Percentiles rank a stretch among this genome's conserved stretches.
Evolutionary conservation across 1,140 invertebrate species (phyloP).

Genomic region (Anagrus nilaparvatae): DNA sequence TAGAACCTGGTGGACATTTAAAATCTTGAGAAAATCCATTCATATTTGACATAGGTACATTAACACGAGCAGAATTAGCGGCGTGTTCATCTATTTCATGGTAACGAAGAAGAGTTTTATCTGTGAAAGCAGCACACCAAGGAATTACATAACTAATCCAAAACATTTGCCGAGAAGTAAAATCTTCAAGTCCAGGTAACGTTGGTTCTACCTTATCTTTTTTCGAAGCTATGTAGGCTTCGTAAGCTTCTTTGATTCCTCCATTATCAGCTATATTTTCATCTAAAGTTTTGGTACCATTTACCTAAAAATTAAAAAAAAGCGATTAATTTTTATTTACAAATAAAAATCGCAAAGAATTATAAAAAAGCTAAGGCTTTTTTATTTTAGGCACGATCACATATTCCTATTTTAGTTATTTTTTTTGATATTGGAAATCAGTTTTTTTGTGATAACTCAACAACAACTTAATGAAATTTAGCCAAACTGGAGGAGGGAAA

Average conservation of each 20-base stretch:
- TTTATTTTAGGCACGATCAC: no score
- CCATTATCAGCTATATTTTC: slow-evolving; percentile 92
- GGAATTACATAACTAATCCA: slow-evolving; percentile 49
- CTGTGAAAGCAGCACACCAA: no score
- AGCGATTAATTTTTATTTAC: no score
- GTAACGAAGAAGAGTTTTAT: no score
- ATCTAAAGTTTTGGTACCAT: slow-evolving; percentile 59
- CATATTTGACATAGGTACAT: slow-evolving; percentile 82
- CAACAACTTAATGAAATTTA: no score
- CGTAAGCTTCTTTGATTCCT: slow-evolving; percentile 67
- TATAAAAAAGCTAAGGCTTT: no score
- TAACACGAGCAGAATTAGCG: slow-evolving; percentile 73
- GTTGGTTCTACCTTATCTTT: slow-evolving; percentile 48
- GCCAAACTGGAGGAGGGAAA: no score
- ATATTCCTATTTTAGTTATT: no score
- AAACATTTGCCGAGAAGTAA: slow-evolving; percentile 52
- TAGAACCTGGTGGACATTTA: slow-evolving; percentile 59
- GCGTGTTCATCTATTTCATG: slow-evolving; percentile 70
- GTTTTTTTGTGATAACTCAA: no score
- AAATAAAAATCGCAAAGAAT: no score
- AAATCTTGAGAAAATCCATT: slow-evolving; percentile 74
- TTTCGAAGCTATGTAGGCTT: slow-evolving; percentile 58
- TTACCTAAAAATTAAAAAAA: no score
- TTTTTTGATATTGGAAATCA: no score
- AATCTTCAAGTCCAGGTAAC: slow-evolving; percentile 67